These are phyloP conservation scores for Sarotherodon lohbergeri DNA, from an alignment of 2,113 vertebrate genomes.

Conservation along the genomic window DNA sequence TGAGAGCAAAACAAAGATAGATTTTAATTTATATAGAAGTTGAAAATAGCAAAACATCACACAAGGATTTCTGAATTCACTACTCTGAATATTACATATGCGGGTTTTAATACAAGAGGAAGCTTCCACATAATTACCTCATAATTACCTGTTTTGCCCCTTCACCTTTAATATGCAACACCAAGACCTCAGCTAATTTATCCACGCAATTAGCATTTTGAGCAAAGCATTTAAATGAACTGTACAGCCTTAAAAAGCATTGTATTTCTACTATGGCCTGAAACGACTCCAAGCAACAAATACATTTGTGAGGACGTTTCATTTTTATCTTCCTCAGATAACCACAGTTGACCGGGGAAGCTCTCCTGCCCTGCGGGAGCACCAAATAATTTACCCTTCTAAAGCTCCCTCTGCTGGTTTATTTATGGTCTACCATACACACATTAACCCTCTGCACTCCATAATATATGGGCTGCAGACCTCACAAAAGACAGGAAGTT, in stretches of 20 bases:
- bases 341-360: constrained; percentile 16
- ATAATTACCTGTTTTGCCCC: not conserved
- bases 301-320: constrained; percentile 2
- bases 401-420: constrained; percentile 59
- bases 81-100: not conserved
- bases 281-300: not conserved
- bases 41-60: not conserved
- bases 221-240: not conserved
- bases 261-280: not conserved
- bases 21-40: not conserved
- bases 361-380: constrained; percentile 34
- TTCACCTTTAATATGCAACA: not conserved
- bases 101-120: not conserved
- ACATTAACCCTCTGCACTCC: constrained; percentile 24
- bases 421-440: constrained; percentile 45
- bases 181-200: not conserved
- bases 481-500: constrained; percentile 43
- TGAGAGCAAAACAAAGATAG: not conserved
- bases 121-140: not conserved
- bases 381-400: constrained; percentile 55
- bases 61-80: not conserved
- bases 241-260: not conserved
- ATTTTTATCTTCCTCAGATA: constrained; percentile 4
- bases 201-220: not conserved
- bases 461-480: constrained; percentile 32